phyloP scores from a whole-genome alignment of 2,113 vertebrate genomes.

The Rutilus rutilus region DNA sequence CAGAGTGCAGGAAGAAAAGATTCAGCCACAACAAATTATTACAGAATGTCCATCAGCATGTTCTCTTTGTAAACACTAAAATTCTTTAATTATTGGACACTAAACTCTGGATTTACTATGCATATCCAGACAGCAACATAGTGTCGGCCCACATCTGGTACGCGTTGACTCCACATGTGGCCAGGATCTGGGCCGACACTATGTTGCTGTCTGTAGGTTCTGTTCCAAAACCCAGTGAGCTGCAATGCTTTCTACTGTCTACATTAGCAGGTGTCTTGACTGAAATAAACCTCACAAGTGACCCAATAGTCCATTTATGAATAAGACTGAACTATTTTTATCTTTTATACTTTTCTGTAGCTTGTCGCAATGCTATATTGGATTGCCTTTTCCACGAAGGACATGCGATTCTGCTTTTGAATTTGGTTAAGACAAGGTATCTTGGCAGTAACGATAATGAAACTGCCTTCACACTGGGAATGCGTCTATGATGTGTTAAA shows the following conservation, averaged over 20 bases:
- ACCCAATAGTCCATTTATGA: neutral
- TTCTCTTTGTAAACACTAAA: neutral
- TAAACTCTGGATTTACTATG: neutral
- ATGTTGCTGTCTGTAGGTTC: neutral
- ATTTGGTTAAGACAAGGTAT: neutral
- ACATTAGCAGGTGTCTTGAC: neutral
- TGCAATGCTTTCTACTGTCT: neutral
- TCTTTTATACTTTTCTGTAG: neutral
- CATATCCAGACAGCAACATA: neutral
- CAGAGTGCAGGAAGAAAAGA: constrained; percentile 62
- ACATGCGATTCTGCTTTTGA: neutral
- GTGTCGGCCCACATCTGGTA: no score
- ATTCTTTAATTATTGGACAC: neutral
- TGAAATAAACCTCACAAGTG: neutral
- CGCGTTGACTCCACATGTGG: no score
- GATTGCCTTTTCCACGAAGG: neutral
- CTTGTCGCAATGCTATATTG: neutral
- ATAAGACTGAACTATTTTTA: neutral
- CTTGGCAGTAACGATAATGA: neutral
- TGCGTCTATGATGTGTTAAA: neutral
- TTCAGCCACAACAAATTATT: constrained; percentile 1
- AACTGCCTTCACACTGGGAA: neutral
- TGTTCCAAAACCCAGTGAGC: constrained; percentile 1
- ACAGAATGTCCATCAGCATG: neutral
- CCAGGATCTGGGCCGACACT: no score